A percentile compares a stretch with the other conserved stretches of the same genome.
Evolutionary conservation across 2,888 invertebrate species (phyloP).

Genomic region (Spodoptera littoralis): DNA sequence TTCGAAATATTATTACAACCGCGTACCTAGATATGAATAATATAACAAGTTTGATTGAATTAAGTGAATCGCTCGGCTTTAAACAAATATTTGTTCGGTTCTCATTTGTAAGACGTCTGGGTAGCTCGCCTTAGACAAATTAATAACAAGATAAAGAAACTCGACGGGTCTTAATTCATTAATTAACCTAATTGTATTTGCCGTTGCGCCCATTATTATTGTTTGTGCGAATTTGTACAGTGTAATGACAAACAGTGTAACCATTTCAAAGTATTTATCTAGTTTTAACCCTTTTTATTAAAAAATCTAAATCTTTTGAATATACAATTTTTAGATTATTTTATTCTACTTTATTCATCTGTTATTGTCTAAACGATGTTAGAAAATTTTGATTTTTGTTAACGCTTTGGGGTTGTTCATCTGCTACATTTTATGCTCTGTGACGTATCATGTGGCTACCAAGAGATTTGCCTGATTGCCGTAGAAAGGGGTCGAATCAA

Average conservation of each 20-base stretch:
- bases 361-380: too few relatives aligned
- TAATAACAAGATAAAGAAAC: conserved; percentile 89
- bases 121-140: conserved; percentile 82
- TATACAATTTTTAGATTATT: too few relatives aligned
- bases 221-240: conserved; percentile 69
- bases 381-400: too few relatives aligned
- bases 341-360: too few relatives aligned
- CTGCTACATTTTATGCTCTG: conserved; percentile 49
- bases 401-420: neutral
- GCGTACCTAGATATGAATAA: conserved; percentile 53
- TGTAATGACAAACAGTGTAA: conserved; percentile 12
- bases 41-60: conserved; percentile 60
- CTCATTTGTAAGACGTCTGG: conserved; percentile 86
- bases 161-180: conserved; percentile 87
- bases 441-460: conserved; percentile 66
- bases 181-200: conserved; percentile 89
- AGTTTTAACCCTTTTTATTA: neutral
- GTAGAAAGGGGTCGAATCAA: conserved; percentile 85
- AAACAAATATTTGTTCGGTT: conserved; percentile 80
- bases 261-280: neutral
- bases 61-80: conserved; percentile 62
- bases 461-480: conserved; percentile 80
- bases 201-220: conserved; percentile 82
- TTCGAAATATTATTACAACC: conserved; percentile 16
- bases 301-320: too few relatives aligned